Base-by-base conservation (phyloP, 53 echinoderm and acorn worm genomes). In the Apostichopus leukothele region DNA sequence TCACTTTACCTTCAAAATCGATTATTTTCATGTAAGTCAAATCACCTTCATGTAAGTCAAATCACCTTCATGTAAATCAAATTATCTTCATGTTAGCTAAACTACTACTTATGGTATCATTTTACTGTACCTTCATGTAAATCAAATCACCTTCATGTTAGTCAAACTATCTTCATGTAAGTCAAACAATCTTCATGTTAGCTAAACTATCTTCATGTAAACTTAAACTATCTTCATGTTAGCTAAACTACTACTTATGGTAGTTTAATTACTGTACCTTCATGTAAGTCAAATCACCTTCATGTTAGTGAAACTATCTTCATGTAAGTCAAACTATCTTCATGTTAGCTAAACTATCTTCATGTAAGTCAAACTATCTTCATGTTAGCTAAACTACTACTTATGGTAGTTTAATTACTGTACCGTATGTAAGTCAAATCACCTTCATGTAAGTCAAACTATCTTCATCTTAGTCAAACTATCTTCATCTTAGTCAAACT, bases 401-500 rank as follows among this genome's bases (percentile, higher is more conserved):
- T 23, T 23, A 23, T 23, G 23, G 23, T 23, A 23, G 23, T 23
- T 23, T 23, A 23, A 23, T 23, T 23, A 23, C 23, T 23, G 23
- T 68, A 99, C 99, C 94, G 96, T 99, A 99, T 92, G 75, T 92
- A 99, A 20, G 99, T 96, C 90, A 99, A 92, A 67, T 95, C 96
- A 77, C 23, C 23, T 23, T 23, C 23, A 23, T 23, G 23, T 23
- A 23, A 23, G 23, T 23, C 23, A 23, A 23, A 23, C 23, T 23
- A 23, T 23, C 23, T 23, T 0, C 23, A 23, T 23, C 0, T 23
- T 0, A 23, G 23, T 23, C 23, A 23, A 23, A 23, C 0, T 68
- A 99, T 96, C 94, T 99, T 99, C 91, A 99, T 92, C 71, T 92
- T 96, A 20, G 99, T 96, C 90, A 99, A 92, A 67, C 94, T 99